These are phyloP conservation scores for Cololabis saira DNA, from an alignment of 2,113 vertebrate genomes.

Conservation along the genomic window DNA sequence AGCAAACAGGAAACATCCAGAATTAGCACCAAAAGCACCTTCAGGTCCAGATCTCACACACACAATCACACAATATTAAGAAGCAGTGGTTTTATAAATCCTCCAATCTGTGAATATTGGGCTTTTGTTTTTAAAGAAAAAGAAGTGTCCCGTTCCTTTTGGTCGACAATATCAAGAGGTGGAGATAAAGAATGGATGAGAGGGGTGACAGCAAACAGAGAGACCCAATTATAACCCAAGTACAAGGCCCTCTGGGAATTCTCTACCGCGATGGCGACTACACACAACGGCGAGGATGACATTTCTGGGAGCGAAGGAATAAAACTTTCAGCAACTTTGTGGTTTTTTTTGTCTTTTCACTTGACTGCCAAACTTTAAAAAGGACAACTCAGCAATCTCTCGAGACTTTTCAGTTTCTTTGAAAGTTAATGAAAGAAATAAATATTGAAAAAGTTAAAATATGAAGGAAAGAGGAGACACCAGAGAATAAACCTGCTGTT, in stretches of 20 bases:
- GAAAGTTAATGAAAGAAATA: no score
- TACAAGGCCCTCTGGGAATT: constrained; percentile 47
- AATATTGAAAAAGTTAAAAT: no score
- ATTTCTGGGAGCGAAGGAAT: constrained; percentile 20
- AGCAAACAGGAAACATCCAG: constrained; percentile 57
- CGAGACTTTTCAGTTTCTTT: no score
- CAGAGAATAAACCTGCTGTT: no score
- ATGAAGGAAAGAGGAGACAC: no score
- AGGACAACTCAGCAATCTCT: no score
- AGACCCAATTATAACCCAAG: constrained; percentile 66
- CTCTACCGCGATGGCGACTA: constrained; percentile 59
- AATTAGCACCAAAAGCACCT: constrained; percentile 41
- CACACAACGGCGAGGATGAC: constrained; percentile 23
- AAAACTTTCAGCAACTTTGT: background rate
- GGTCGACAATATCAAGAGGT: constrained; percentile 4
- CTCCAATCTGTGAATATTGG: constrained; percentile 36
- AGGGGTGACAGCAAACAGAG: constrained; percentile 15
- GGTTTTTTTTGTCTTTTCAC: background rate
- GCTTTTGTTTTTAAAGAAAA: background rate
- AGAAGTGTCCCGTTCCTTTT: background rate
- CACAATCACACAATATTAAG: background rate
- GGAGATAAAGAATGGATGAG: constrained; percentile 5
- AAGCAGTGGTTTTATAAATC: constrained; percentile 34
- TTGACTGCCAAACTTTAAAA: no score
- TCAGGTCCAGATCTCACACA: constrained; percentile 24